Base-by-base conservation (phyloP, 2,113 vertebrate species). In the Pteruthius melanotis region DNA sequence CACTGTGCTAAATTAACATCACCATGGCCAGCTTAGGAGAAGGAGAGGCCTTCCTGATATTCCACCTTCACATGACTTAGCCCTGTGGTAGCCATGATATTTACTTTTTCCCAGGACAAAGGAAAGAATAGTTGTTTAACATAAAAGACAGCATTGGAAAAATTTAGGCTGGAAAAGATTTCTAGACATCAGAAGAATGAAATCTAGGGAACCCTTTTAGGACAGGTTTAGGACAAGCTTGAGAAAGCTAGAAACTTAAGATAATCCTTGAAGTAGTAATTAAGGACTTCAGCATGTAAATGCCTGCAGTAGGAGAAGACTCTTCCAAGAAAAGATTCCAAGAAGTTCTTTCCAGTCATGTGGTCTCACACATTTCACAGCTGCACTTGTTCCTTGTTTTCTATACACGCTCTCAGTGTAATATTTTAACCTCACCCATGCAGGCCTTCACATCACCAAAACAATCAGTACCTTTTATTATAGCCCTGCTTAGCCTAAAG, bases 311-410 rank as follows among this genome's bases (percentile, higher is more conserved):
- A 59, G 28, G 45, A 92, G 60, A 78, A 26, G 35, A 63, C 24
- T 80, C n/a, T 81, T 93, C 75, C 79, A 93, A 81, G 35, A 80
- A 70, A 50, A 74, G 45, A 71, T 95, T 89, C 78, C 61, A 92
- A 87, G 33, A 93, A 84, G 24, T 59, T 81, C 35, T 68, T 94
- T 87, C 60, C 78, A 87, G 5, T 68, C 56, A 33, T 78, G 47
- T 82, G 40, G 40, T 89, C 60, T 81, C 44, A n/a, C 44, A 65
- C 31, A 78, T 78, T 88, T 93, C 90, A 60, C 47, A 63, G 57
- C 75, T 92, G 76, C 65, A 70, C 72, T 89, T 88, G 66, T 66
- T 88, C 54, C 31, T 83, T 79, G 13, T 80, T 80, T 86, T 39
- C 83, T 66, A 12, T 30, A 39, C 30, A 74, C 60, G 39, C 20